Percentiles rank a stretch among this genome's conserved stretches.
Evolutionary conservation across 2,113 vertebrate species (phyloP).

Genomic region (Candoia aspera): DNA sequence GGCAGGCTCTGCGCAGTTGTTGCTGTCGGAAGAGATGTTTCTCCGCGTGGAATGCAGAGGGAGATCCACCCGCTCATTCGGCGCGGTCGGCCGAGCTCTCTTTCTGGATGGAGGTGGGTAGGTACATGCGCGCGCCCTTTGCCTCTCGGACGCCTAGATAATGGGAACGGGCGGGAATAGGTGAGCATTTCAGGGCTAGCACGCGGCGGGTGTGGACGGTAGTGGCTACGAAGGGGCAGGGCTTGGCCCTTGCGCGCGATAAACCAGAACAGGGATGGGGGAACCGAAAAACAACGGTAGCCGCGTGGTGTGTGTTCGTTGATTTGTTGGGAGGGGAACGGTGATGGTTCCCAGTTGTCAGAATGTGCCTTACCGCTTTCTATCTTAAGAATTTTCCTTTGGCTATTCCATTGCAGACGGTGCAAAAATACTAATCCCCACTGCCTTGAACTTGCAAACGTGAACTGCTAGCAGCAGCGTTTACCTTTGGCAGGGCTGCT

Average conservation of each 20-base stretch:
- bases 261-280: neutral
- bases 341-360: neutral
- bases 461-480: slow-evolving; percentile 16
- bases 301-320: neutral
- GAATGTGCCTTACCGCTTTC: slow-evolving; percentile 1
- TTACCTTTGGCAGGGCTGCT: neutral
- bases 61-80: neutral
- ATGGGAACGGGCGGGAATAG: neutral
- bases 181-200: neutral
- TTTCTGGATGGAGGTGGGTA: neutral
- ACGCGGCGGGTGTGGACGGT: neutral
- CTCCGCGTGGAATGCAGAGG: neutral
- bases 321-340: neutral
- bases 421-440: neutral
- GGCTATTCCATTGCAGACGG: neutral
- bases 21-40: neutral
- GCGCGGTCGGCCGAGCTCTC: neutral
- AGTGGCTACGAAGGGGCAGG: neutral
- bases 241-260: neutral
- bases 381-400: neutral
- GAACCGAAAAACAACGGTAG: neutral
- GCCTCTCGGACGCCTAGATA: neutral
- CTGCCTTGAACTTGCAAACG: neutral
- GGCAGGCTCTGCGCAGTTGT: neutral
- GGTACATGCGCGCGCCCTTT: neutral